Evolutionary conservation across 2,797 vertebrate genomes (phyloP), one percentile per base, ranked within the genome.

Genomic region (Gymnoscopelus braueri): DNA sequence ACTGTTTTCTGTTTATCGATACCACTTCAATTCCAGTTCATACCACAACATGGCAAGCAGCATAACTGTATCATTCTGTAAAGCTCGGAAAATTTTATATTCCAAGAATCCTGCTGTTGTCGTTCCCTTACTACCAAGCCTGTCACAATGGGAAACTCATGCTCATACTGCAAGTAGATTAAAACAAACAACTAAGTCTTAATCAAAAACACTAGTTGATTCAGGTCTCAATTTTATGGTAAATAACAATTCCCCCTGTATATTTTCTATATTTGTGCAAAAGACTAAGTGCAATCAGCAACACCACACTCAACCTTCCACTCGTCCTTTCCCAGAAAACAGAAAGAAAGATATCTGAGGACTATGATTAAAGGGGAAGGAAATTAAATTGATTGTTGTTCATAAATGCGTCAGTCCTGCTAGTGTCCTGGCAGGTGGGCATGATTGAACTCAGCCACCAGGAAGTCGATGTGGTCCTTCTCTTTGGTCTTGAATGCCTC

Each of bases 401-500:
- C 51, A 67, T 51, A 4, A 60, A 53, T 66, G 63, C 67, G 32
- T 35, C 23, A 24, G 24, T 62, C 66, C 47, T 94, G 95, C 82
- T 82, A 89, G 19, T 78, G 74, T 55, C 85, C 80, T 1, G 77
- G 80, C 65, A 51, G 47, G 14, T 95, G 94, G 69, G 93, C 89
- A 0, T 93, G 89, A 3, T 95, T 96, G 84, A 95, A 94, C 44
- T 98, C 96, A 2, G 94, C 89, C 78, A 98, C 95, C 83, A 97
- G 84, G 80, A 98, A 96, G 81, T 98, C 96, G 0, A 98, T 87
- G 84, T 96, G 91, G 90, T 97, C 96, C 65, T 90, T 94, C 4
- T 97, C 96, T 91, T 97, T 96, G 90, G 91, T 94, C 94, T 98
- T 98, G 78, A 97, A 98, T 76, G 97, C 97, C 86, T 98, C 97